These are phyloP conservation scores for Dipodomys ordii DNA, from an alignment of 2,113 vertebrate genomes.

Conservation along the genomic window DNA sequence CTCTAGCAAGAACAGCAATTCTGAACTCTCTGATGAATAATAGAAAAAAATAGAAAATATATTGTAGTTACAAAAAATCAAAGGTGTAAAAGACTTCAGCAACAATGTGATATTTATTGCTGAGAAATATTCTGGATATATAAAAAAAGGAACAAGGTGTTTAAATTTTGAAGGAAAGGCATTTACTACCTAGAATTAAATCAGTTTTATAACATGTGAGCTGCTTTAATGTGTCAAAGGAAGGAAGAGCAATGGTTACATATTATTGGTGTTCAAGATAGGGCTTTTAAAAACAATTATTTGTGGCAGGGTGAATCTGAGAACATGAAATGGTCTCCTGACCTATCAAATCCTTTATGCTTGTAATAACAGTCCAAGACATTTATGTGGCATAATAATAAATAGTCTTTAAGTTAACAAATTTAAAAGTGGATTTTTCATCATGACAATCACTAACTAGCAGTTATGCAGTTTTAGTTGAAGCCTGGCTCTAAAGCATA, in stretches of 20 bases:
- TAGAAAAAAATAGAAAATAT: slow-evolving; percentile 51
- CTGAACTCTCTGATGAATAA: slow-evolving; percentile 44
- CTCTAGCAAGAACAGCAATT: neutral
- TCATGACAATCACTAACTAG: slow-evolving; percentile 64
- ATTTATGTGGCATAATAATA: slow-evolving; percentile 52
- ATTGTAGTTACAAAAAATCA: slow-evolving; percentile 34
- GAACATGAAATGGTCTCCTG: slow-evolving; percentile 54
- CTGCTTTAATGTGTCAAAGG: slow-evolving; percentile 66
- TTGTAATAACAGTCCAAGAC: slow-evolving; percentile 47
- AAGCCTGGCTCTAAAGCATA: slow-evolving; percentile 2
- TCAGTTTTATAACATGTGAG: slow-evolving; percentile 69
- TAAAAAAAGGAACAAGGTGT: slow-evolving; percentile 42
- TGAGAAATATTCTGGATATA: slow-evolving; percentile 51
- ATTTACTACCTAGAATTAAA: slow-evolving; percentile 72
- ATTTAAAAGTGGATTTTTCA: slow-evolving; percentile 59
- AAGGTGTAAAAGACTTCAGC: neutral
- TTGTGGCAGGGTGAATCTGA: slow-evolving; percentile 31
- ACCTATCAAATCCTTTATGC: slow-evolving; percentile 53
- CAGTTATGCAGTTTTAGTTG: slow-evolving; percentile 44
- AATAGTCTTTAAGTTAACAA: slow-evolving; percentile 52
- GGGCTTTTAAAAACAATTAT: slow-evolving; percentile 64
- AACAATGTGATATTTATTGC: slow-evolving; percentile 46
- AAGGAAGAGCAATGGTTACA: slow-evolving; percentile 51
- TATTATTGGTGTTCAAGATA: slow-evolving; percentile 56
- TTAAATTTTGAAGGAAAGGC: slow-evolving; percentile 67